Evolutionary conservation across 1,140 invertebrate species (phyloP).

Genomic region (Vanessa atalanta): DNA sequence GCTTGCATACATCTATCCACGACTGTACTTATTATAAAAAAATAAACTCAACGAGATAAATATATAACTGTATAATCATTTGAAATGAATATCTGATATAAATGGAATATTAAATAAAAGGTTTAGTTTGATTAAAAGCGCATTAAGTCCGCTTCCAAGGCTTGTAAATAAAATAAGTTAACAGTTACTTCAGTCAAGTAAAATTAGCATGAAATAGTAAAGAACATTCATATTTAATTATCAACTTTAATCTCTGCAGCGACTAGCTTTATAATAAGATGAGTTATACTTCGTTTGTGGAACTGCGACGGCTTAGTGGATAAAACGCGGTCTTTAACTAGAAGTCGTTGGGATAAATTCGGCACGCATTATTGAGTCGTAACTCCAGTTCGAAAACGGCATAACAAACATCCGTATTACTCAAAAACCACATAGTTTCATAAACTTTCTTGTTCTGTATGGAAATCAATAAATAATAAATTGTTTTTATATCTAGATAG

Average conservation of each 20-base stretch:
- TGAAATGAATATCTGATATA: not conserved
- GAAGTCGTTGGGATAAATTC: no score
- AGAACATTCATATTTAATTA: not conserved
- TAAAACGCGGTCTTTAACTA: no score
- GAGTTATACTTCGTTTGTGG: not conserved
- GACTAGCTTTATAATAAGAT: not conserved
- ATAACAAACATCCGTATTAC: no score
- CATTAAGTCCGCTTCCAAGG: not conserved
- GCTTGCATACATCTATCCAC: no score
- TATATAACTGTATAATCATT: not conserved
- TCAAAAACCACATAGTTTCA: no score
- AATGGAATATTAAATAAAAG: not conserved
- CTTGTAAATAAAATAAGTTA: slow-evolving; percentile 2
- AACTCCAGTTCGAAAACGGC: no score
- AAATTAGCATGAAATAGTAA: not conserved
- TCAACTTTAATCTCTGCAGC: slow-evolving; percentile 3
- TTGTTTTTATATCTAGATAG: no score
- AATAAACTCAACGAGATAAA: not conserved
- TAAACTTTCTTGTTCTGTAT: no score
- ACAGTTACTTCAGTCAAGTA: not conserved
- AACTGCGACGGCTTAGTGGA: no score
- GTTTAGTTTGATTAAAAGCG: not conserved
- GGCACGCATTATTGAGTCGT: no score
- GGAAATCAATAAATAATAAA: no score
- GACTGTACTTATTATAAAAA: no score